Evolutionary conservation across 1,140 invertebrate genomes (phyloP).

Genomic region (Drosophila kohkoa): DNA sequence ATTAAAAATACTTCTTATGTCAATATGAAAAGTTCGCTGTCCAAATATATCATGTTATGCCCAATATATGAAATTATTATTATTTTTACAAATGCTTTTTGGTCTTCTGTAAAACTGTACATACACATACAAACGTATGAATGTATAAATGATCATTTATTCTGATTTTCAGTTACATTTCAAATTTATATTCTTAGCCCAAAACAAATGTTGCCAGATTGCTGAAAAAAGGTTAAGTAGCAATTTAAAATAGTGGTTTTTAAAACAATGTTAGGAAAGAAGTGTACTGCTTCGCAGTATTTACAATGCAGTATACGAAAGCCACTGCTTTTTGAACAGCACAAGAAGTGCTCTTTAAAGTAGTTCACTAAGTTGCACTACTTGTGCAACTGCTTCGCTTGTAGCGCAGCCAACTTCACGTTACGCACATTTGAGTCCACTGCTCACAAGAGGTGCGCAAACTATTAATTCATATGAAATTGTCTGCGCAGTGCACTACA

Average conservation of each 20-base stretch:
- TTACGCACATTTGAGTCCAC: neutral
- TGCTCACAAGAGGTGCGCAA: too few relatives aligned
- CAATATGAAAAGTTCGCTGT: too few relatives aligned
- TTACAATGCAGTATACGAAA: neutral
- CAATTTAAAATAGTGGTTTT: neutral
- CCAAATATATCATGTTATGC: too few relatives aligned
- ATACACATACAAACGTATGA: too few relatives aligned
- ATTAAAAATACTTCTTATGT: too few relatives aligned
- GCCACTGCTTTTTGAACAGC: neutral
- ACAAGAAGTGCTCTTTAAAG: neutral
- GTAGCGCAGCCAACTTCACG: constrained; percentile 34
- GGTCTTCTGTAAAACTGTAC: too few relatives aligned
- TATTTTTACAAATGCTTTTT: too few relatives aligned
- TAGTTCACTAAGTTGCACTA: constrained; percentile 9
- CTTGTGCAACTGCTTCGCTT: neutral
- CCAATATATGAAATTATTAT: too few relatives aligned
- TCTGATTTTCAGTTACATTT: too few relatives aligned
- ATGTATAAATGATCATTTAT: too few relatives aligned
- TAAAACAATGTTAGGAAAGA: neutral
- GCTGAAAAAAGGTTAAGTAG: neutral
- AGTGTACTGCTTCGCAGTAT: neutral
- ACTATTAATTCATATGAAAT: neutral
- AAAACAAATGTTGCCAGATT: constrained; percentile 16
- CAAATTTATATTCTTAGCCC: too few relatives aligned
- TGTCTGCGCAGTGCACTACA: constrained; percentile 3